phyloP scores from a whole-genome alignment of 2,888 invertebrate species.

The Perithous albicinctus region DNA sequence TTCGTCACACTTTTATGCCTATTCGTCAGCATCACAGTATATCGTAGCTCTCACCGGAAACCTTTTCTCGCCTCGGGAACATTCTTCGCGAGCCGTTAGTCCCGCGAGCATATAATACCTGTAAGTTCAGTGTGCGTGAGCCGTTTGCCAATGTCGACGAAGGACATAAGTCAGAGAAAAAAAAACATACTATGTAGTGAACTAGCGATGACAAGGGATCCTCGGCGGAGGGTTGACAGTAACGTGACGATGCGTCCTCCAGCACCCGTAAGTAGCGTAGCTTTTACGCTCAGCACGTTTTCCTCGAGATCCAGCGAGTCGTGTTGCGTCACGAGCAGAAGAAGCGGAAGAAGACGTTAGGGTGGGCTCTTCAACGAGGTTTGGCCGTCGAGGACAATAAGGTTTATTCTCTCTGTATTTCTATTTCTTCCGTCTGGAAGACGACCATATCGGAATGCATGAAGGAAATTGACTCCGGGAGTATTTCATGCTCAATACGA shows the following conservation, averaged over 20 bases:
- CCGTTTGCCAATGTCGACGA: not conserved
- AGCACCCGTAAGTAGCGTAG: not conserved
- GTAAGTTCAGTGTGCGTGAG: slow-evolving; percentile 47
- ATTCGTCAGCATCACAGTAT: slow-evolving; percentile 34
- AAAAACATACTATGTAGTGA: not conserved
- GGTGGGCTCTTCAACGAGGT: slow-evolving; percentile 11
- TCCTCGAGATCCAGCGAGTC: not conserved
- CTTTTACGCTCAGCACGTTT: slow-evolving; percentile 26
- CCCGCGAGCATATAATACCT: slow-evolving; percentile 31
- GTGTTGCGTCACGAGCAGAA: not conserved
- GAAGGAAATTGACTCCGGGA: slow-evolving; percentile 73
- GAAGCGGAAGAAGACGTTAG: not conserved
- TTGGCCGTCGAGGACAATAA: slow-evolving; percentile 4
- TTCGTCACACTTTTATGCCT: slow-evolving; percentile 31
- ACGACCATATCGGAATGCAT: slow-evolving; percentile 69
- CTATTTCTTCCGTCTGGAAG: not conserved
- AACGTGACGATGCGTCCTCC: slow-evolving; percentile 5
- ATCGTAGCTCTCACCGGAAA: slow-evolving; percentile 26
- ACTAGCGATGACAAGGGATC: not conserved
- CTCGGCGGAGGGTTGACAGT: slow-evolving; percentile 26
- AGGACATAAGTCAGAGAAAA: not conserved
- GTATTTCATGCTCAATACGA: slow-evolving; percentile 64
- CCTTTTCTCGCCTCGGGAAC: slow-evolving; percentile 31
- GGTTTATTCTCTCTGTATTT: slow-evolving; percentile 21
- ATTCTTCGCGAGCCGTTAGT: slow-evolving; percentile 46